These are phyloP conservation scores for Nycticebus coucang DNA, from an alignment of 2,113 vertebrate genomes.

Conservation along the genomic window DNA sequence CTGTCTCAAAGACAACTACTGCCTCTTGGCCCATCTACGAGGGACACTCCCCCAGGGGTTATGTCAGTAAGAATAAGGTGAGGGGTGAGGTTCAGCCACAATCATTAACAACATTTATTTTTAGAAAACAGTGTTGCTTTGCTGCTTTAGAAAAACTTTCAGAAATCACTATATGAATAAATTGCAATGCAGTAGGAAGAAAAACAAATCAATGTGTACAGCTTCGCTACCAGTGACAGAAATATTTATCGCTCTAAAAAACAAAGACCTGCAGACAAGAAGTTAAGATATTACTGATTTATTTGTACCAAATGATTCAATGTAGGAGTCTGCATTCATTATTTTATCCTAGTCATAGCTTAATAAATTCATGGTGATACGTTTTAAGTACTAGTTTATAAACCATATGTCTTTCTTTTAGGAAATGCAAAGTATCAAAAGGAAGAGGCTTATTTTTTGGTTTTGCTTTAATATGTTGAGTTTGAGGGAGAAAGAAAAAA, in stretches of 20 bases:
- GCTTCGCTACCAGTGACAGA: not conserved
- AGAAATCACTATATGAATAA: conserved; percentile 28
- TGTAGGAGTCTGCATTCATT: not conserved
- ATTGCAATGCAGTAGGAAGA: conserved; percentile 1
- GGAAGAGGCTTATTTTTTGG: conserved; percentile 16
- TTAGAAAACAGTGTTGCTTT: not conserved
- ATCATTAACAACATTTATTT: not conserved
- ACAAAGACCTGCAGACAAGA: not conserved
- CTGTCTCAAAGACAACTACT: not conserved
- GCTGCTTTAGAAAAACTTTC: not conserved
- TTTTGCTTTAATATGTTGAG: conserved; percentile 15
- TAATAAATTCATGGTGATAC: not conserved
- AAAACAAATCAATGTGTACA: not conserved
- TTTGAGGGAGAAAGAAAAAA: conserved; percentile 40
- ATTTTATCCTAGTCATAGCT: not conserved
- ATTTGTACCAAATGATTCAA: not conserved
- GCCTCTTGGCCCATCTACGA: not conserved
- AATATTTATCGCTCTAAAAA: conserved; percentile 46
- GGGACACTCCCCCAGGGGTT: not conserved
- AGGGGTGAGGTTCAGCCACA: not conserved
- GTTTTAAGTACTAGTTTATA: not conserved
- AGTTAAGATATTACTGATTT: not conserved
- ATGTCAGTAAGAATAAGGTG: not conserved
- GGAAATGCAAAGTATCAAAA: not conserved
- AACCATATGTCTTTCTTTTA: not conserved